These are phyloP conservation scores for Anolis carolinensis DNA, from an alignment of 2,113 vertebrate genomes.

Conservation along the genomic window DNA sequence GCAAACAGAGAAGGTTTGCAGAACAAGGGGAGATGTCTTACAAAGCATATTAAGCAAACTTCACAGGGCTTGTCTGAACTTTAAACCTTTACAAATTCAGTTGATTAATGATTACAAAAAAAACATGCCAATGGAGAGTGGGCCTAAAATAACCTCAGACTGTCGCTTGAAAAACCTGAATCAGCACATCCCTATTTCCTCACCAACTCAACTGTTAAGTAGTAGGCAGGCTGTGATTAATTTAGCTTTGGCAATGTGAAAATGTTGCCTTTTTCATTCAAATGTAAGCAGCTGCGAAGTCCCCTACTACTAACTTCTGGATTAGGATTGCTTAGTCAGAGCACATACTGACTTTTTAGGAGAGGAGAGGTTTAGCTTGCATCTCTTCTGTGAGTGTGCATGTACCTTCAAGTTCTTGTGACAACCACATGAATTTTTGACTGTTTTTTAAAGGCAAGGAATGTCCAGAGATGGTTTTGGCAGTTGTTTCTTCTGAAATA, in stretches of 20 bases:
- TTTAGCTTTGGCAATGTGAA: slow-evolving; percentile 4
- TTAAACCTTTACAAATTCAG: slow-evolving; percentile 9
- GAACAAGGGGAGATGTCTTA: background rate
- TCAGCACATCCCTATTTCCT: slow-evolving; percentile 33
- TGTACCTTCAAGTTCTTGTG: no score
- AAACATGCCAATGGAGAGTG: slow-evolving; percentile 2
- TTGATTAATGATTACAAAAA: background rate
- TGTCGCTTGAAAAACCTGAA: slow-evolving; percentile 39
- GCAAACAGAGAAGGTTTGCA: background rate
- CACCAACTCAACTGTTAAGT: slow-evolving; percentile 46
- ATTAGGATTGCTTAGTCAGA: background rate
- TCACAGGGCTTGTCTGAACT: slow-evolving; percentile 32
- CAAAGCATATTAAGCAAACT: background rate
- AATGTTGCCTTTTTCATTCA: background rate
- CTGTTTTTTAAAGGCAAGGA: no score
- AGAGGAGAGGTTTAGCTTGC: background rate
- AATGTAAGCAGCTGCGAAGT: background rate
- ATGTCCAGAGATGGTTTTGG: no score
- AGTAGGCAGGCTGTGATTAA: slow-evolving; percentile 39
- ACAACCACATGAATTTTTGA: no score
- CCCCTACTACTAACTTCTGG: background rate
- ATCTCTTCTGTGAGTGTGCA: no score
- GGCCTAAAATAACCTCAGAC: slow-evolving; percentile 37
- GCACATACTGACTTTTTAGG: no score
- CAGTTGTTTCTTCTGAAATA: no score